Evolutionary conservation across 1,140 invertebrate genomes (phyloP), one percentile per base, ranked within the genome.

Genomic region (Caerostris darwini): DNA sequence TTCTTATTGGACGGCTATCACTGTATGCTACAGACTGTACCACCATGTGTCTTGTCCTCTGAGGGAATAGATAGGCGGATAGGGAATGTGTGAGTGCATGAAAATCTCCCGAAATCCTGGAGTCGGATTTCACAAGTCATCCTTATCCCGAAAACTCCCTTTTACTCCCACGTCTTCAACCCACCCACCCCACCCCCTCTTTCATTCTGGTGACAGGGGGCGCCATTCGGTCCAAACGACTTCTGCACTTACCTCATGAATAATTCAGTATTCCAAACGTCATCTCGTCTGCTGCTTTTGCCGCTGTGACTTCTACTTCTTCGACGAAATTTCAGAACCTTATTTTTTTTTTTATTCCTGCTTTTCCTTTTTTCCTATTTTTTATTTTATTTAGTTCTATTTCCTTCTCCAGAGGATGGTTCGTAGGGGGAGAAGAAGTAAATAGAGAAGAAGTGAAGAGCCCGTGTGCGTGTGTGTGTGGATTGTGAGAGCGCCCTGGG

Each of bases 71-170:
- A 69, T 53, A 90, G 69, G 77, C 14, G 67, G 58, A 3, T 17
- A 2, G 59, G 56, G 90, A 8, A 85, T 64, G 90, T 92, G 90
- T 81, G 90, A 92, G 81, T 85, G 90, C 90, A 77, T 94, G 85
- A 85, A 88, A 89, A 88, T 94, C 86, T 94, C 69, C 92, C 50
- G 69, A 89, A 94, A 94, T 94, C 92, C 86, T 77, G 92, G 92
- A 94, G 92, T 94, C 92, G 92, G 92, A 94, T 94, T 94, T 94
- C 92, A 88, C 92, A 81, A 94, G 92, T 94, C 92, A 94, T 94
- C 86, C 92, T 94, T 94, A 94, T 94, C 92, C 92, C 71, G 92
- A 94, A 82, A 86, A 54, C 82, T 69, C 77, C 77, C 90, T 53
- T 58, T 34, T 34, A 54, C 71, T 69, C 54, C 53, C 34, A 61